These are phyloP conservation scores for Coenonympha glycerion DNA, from an alignment of 2,888 invertebrate genomes.

Conservation along the genomic window DNA sequence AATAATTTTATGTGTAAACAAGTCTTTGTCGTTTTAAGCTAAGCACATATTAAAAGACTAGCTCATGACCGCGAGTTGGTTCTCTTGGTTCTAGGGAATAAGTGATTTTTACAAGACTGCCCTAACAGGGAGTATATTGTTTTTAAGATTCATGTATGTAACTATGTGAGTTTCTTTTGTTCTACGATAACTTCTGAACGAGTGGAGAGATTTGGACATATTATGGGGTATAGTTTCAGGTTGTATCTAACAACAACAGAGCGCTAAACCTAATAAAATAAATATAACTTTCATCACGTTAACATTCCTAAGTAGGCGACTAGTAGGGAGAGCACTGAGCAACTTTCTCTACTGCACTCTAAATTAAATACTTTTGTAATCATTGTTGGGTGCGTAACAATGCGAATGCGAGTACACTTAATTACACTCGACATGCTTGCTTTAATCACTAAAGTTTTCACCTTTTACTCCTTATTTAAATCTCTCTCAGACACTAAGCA, in stretches of 20 bases:
- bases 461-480: not conserved
- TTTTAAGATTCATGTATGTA: no score
- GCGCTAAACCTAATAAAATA: no score
- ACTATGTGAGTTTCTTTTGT: no score
- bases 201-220: no score
- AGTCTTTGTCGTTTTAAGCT: not conserved
- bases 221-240: no score
- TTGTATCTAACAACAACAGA: no score
- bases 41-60: no score
- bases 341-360: slow-evolving; percentile 13
- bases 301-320: slow-evolving; percentile 14
- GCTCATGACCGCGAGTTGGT: no score
- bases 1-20: not conserved
- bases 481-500: slow-evolving; percentile 8
- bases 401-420: slow-evolving; percentile 32
- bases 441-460: not conserved
- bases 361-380: slow-evolving; percentile 36
- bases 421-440: slow-evolving; percentile 19
- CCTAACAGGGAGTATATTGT: no score
- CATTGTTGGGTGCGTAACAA: slow-evolving; percentile 26
- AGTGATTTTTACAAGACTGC: no score
- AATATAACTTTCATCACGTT: not conserved
- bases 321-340: slow-evolving; percentile 7
- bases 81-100: no score
- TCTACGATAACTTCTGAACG: no score